phyloP scores from a whole-genome alignment of 2,797 vertebrate species.

The Acomys russatus region DNA sequence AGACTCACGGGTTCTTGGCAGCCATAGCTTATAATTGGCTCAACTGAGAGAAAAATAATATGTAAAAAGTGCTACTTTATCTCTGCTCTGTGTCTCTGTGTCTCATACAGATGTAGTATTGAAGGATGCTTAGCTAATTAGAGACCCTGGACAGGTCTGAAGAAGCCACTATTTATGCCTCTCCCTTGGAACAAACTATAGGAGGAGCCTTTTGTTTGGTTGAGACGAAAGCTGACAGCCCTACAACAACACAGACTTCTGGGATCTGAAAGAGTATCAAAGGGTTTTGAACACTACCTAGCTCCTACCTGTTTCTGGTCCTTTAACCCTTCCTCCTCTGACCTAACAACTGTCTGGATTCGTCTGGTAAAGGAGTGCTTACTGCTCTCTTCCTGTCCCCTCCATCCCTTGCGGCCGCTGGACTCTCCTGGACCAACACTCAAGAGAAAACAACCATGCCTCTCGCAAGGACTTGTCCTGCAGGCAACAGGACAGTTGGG shows the following conservation, averaged over 20 bases:
- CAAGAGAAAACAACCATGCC: neutral
- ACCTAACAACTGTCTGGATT: neutral
- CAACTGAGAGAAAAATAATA: neutral
- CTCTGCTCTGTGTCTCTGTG: neutral
- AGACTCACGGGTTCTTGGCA: neutral
- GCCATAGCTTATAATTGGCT: neutral
- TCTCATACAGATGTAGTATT: neutral
- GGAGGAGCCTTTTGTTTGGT: neutral
- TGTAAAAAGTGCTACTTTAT: conserved; percentile 31
- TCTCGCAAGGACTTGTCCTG: neutral
- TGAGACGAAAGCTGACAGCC: neutral
- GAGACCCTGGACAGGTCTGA: neutral
- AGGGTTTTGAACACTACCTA: neutral
- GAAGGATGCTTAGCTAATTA: neutral
- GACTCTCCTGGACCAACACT: neutral
- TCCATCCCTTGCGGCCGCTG: neutral
- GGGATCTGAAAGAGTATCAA: neutral
- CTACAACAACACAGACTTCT: neutral
- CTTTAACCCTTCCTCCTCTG: neutral
- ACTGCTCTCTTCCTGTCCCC: neutral
- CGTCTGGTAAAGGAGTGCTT: neutral
- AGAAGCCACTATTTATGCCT: neutral
- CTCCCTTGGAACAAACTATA: neutral
- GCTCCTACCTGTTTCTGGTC: neutral
- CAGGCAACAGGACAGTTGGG: neutral